These are phyloP conservation scores for Chlorodrepanis virens DNA, from an alignment of 2,113 vertebrate genomes.

Conservation along the genomic window DNA sequence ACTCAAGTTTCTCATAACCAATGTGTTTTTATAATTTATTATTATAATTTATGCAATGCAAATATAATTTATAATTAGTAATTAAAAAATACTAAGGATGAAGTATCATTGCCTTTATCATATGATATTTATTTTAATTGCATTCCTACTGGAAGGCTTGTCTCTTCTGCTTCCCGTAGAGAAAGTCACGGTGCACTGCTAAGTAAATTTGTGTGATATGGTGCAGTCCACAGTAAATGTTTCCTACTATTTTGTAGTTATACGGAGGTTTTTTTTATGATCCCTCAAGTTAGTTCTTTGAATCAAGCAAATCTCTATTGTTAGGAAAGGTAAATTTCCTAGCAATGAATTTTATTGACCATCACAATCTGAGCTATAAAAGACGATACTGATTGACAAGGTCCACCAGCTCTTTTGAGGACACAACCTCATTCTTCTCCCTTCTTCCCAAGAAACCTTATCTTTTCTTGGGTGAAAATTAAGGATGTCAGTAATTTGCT, in stretches of 20 bases:
- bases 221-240: neutral
- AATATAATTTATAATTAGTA: neutral
- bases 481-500: neutral
- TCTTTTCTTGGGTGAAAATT: neutral
- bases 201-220: neutral
- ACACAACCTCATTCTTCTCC: neutral
- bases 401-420: neutral
- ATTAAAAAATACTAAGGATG: neutral
- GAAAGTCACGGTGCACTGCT: neutral
- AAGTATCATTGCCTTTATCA: neutral
- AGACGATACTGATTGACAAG: neutral
- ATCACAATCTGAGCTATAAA: neutral
- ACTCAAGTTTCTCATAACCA: neutral
- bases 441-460: neutral
- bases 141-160: neutral
- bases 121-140: neutral
- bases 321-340: neutral
- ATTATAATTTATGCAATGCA: neutral
- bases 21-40: neutral
- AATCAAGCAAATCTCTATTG: neutral
- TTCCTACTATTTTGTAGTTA: neutral
- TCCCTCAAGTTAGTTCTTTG: neutral
- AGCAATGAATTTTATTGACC: neutral
- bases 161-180: neutral
- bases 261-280: neutral